phyloP scores from a whole-genome alignment of 2,888 invertebrate genomes.

The Deilephila porcellus region DNA sequence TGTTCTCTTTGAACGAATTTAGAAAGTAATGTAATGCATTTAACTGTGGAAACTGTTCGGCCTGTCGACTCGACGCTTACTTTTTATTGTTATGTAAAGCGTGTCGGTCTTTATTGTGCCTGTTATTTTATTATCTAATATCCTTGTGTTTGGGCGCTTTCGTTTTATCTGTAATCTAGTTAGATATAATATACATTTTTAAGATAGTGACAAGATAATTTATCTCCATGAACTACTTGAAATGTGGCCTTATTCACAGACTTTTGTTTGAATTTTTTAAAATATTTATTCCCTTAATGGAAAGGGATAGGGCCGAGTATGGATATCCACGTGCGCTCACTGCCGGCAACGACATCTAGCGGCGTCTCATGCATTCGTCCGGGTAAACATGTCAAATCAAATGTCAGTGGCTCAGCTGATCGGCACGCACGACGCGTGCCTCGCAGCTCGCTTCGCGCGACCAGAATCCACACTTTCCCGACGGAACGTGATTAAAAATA shows the following conservation, averaged over 20 bases:
- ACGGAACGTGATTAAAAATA: slow-evolving; percentile 77
- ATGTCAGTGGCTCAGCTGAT: slow-evolving; percentile 82
- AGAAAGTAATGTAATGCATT: slow-evolving; percentile 28
- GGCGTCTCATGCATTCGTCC: slow-evolving; percentile 55
- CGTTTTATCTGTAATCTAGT: slow-evolving; percentile 35
- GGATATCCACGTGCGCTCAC: slow-evolving; percentile 47
- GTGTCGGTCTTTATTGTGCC: slow-evolving; percentile 11
- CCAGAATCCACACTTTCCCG: slow-evolving; percentile 65
- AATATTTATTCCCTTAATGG: not conserved
- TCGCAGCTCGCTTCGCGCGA: slow-evolving; percentile 44
- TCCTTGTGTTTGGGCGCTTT: slow-evolving; percentile 19
- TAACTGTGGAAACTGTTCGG: slow-evolving; percentile 22
- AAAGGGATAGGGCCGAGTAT: slow-evolving; percentile 46
- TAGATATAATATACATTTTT: slow-evolving; percentile 31
- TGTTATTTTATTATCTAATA: slow-evolving; percentile 29
- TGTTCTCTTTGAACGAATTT: slow-evolving; percentile 25
- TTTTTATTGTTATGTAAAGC: slow-evolving; percentile 28
- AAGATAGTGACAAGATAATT: slow-evolving; percentile 33
- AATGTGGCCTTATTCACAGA: slow-evolving; percentile 14
- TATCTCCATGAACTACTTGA: slow-evolving; percentile 29
- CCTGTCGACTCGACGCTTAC: slow-evolving; percentile 14
- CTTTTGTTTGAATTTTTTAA: not conserved
- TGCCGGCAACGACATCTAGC: slow-evolving; percentile 72
- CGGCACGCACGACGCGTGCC: slow-evolving; percentile 70
- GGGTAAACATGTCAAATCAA: slow-evolving; percentile 80